Conservation (phyloP, 2,113 vertebrate species). For the Megaceryle torquata region DNA sequence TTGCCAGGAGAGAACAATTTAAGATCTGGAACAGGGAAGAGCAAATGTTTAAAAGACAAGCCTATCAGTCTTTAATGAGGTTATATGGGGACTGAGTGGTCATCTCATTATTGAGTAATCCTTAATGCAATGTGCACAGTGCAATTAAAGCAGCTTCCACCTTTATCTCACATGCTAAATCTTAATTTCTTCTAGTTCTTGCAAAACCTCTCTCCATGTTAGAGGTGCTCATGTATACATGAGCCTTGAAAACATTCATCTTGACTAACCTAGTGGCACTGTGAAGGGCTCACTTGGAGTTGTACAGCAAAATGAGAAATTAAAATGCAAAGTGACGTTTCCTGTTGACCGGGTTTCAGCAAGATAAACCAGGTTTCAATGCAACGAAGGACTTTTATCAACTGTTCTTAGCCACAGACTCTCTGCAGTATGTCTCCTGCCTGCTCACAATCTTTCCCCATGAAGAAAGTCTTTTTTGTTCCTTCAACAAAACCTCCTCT, state of each 20-base stretch:
- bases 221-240: not conserved
- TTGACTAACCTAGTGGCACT: not conserved
- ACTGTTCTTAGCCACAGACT: not conserved
- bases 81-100: slow-evolving; percentile 37
- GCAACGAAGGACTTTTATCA: not conserved
- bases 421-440: not conserved
- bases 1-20: slow-evolving; percentile 27
- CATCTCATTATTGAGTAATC: slow-evolving; percentile 39
- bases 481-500: not conserved
- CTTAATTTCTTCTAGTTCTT: slow-evolving; percentile 28
- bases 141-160: slow-evolving; percentile 39
- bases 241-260: not conserved
- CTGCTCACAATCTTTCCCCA: not conserved
- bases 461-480: not conserved
- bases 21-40: slow-evolving; percentile 27
- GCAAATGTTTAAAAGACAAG: slow-evolving; percentile 33
- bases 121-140: slow-evolving; percentile 31
- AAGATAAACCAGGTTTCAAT: not conserved
- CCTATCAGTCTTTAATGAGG: slow-evolving; percentile 38
- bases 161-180: not conserved
- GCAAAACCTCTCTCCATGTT: not conserved
- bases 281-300: not conserved
- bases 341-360: not conserved
- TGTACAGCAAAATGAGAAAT: not conserved
- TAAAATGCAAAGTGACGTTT: not conserved